Conservation (phyloP, 2,888 invertebrate genomes). For the Adelphocoris suturalis region DNA sequence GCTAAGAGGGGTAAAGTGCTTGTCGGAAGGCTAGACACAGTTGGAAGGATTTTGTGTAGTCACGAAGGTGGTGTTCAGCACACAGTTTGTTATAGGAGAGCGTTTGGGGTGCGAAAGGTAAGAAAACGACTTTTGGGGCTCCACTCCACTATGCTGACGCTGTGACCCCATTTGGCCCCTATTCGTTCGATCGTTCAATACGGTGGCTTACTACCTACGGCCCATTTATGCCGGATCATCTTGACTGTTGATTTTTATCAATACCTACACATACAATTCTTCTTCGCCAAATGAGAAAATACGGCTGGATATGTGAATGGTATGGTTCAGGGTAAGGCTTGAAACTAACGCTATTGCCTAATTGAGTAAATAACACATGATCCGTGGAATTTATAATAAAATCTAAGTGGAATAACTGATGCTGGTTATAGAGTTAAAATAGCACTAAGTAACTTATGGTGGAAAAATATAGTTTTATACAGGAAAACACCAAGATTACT, state of each 20-base stretch:
- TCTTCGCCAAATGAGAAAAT: no score
- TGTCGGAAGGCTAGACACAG: not conserved
- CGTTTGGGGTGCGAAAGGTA: not conserved
- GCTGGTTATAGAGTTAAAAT: no score
- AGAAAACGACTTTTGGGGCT: slow-evolving; percentile 36
- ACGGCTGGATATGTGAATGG: no score
- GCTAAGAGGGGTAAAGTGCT: slow-evolving; percentile 25
- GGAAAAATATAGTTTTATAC: no score
- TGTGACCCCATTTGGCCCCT: slow-evolving; percentile 42
- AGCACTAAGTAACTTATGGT: no score
- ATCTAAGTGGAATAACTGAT: no score
- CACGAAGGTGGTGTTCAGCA: slow-evolving; percentile 18
- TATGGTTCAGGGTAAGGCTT: no score
- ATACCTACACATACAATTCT: not conserved
- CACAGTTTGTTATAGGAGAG: slow-evolving; percentile 5
- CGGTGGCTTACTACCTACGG: not conserved
- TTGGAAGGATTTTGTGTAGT: slow-evolving; percentile 25
- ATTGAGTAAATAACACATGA: no score
- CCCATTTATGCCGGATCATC: not conserved
- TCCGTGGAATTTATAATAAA: no score
- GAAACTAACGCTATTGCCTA: no score
- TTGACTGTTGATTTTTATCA: not conserved
- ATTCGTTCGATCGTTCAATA: slow-evolving; percentile 42
- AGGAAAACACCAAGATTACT: no score
- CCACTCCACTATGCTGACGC: slow-evolving; percentile 37